Evolutionary conservation across 35 echinoderm and acorn worm species (phyloP), one percentile per base, ranked within the genome.

Genomic region (Ophiothrix spiculata): DNA sequence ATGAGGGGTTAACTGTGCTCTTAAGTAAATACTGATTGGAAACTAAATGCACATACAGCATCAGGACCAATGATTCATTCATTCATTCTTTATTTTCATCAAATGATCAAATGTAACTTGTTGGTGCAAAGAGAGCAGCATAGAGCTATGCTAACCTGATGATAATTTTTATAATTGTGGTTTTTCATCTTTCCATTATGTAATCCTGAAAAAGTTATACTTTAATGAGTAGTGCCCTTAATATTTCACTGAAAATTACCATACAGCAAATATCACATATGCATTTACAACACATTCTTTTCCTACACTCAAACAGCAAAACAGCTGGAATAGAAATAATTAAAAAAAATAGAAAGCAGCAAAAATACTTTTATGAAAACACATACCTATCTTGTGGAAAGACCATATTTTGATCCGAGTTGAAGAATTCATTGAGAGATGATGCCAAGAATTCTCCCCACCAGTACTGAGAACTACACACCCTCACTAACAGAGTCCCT

Each of bases 381-480:
- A 45, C 79, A 45, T 17, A 99, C 96, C 96, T 94, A 34, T 94
- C 92, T 36, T 94, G 85, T 21, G 89, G 92, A 54, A 99, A 99
- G 33, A 92, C 82, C 28, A 64, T 78, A 12, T 37, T 87, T 74
- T 94, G 89, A 38, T 91, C 92, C 23, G 86, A 90, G 36, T 91
- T 77, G 81, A 99, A 99, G 83, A 94, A 94, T 40, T 99, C 92
- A 15, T 88, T 87, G 37, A 99, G 86, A 39, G 92, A 76, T n/a
- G 87, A 91, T 28, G 96, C 96, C 69, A 99, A 31, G 78, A 99
- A 99, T 60, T 94, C 96, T n/a, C 96, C 96, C 96, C 96, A 99
- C 96, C 96, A 99, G 4, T 83, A 89, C 32, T 91, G 77, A n/a
- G 79, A 38, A 45, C 89, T 81, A 77, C 96, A 94, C 32, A 94